Base-by-base conservation (phyloP, 2,113 vertebrate genomes). In the Antechinus stuartii region DNA sequence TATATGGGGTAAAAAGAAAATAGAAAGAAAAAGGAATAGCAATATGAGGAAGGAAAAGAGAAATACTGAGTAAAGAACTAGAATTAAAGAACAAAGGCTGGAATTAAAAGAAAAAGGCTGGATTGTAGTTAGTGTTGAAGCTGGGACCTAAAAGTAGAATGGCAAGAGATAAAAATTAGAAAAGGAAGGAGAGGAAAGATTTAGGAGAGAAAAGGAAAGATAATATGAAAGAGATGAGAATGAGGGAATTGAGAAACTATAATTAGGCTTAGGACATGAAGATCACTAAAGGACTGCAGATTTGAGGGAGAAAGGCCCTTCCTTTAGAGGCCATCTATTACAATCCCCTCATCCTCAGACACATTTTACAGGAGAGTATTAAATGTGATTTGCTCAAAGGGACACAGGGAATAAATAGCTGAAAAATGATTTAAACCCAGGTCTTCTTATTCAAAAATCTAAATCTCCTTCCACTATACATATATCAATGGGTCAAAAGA, bases 61-160 rank as follows among this genome's bases (percentile, higher is more conserved):
- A 76, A 76, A 76, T 76, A 76, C 3, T 76, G 35, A 76, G 35
- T 35, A 8, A 68, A 90, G 9, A 9, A 68, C 1, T 0, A 53
- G 42, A 90, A 26, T 95, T 50, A 93, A 14, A 96, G 95, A 76
- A 92, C 68, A 47, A 95, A 95, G 91, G 55, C 49, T 89, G 92
- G 50, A 54, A 68, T 16, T 93, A 94, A 57, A 27, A 89, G 89
- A 84, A 5, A 96, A 91, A 10, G n/a, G 89, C 27, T 50, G 61
- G 42, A 94, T 91, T 96, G 91, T 54, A 92, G 91, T n/a, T 35
- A 76, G 2, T 2, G 16, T 90, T 95, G 30, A 16, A 91, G 10
- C 7, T 46, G 11, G 52, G 42, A 35, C 35, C 42, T 56, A 61
- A 42, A 52, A 95, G 49, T 26, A 68, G 91, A 57, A 93, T 91